phyloP scores from a whole-genome alignment of 2,113 vertebrate species.

The Ceuthmochares aereus region DNA sequence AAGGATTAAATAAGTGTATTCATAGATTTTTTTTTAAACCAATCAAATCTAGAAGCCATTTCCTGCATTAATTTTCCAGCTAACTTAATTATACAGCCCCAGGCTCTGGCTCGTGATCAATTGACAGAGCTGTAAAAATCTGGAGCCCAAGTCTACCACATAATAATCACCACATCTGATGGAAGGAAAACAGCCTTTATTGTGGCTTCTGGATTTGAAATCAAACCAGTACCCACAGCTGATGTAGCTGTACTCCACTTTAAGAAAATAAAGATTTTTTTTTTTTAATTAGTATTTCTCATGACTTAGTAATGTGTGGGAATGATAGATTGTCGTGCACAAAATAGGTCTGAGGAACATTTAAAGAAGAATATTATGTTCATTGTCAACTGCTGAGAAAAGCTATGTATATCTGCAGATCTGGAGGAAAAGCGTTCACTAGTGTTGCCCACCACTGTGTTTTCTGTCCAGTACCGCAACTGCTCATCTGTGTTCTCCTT shows the following conservation, averaged over 20 bases:
- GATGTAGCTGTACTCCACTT: not conserved
- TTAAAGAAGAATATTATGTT: not conserved
- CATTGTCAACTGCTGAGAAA: not conserved
- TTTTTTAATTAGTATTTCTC: constrained; percentile 19
- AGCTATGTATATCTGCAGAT: not conserved
- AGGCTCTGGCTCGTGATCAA: constrained; percentile 70
- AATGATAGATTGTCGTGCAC: not conserved
- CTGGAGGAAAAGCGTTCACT: not conserved
- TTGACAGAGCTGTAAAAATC: constrained; percentile 69
- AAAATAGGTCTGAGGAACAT: not conserved
- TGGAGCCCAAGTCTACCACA: constrained; percentile 41
- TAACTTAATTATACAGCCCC: constrained; percentile 75
- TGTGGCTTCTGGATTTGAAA: constrained; percentile 59
- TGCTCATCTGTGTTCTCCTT: not conserved
- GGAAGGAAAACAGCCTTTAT: constrained; percentile 47
- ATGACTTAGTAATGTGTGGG: not conserved
- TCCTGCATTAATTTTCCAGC: constrained; percentile 73
- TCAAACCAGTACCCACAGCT: constrained; percentile 16
- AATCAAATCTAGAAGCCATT: constrained; percentile 73
- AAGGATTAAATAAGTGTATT: constrained; percentile 72
- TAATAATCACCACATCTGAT: constrained; percentile 70
- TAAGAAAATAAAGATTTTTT: not conserved
- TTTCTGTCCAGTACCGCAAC: not conserved
- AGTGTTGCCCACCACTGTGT: not conserved
- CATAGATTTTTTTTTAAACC: constrained; percentile 64